Conservation (phyloP, 2,888 invertebrate species). For the Limenitis camilla region DNA sequence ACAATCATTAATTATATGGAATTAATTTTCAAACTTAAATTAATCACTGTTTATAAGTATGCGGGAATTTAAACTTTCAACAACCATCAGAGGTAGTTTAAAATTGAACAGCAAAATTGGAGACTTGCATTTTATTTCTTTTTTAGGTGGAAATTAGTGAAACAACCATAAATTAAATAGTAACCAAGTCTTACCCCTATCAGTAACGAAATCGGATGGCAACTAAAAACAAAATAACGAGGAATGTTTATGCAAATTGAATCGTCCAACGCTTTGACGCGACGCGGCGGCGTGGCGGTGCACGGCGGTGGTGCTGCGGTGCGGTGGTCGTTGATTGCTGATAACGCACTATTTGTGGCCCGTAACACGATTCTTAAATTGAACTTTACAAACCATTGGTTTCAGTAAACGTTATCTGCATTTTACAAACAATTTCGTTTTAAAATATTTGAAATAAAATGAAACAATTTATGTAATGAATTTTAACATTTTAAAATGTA, state of each 20-base stretch:
- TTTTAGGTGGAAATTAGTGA: too few species aligned
- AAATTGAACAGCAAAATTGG: too few species aligned
- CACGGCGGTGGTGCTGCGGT: background rate
- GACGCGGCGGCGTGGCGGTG: constrained; percentile 28
- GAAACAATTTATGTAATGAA: too few species aligned
- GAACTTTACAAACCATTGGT: constrained; percentile 13
- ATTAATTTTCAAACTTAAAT: too few species aligned
- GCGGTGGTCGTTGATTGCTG: constrained; percentile 37
- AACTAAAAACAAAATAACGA: constrained; percentile 35
- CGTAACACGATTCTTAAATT: constrained; percentile 31
- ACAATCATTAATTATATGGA: too few species aligned
- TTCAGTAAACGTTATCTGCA: background rate
- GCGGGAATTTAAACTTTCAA: too few species aligned
- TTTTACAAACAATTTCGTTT: background rate
- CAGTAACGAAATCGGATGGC: background rate
- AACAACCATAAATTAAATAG: too few species aligned
- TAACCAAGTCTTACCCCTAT: background rate
- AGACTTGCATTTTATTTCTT: too few species aligned
- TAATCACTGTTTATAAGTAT: too few species aligned
- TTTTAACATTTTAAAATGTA: too few species aligned
- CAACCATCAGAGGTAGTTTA: too few species aligned
- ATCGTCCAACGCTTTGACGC: constrained; percentile 35
- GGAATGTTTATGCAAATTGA: constrained; percentile 57
- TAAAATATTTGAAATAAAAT: background rate
- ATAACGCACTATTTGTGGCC: constrained; percentile 50